Base-by-base conservation (phyloP, 2,113 vertebrate genomes). In the Eleginops maclovinus region DNA sequence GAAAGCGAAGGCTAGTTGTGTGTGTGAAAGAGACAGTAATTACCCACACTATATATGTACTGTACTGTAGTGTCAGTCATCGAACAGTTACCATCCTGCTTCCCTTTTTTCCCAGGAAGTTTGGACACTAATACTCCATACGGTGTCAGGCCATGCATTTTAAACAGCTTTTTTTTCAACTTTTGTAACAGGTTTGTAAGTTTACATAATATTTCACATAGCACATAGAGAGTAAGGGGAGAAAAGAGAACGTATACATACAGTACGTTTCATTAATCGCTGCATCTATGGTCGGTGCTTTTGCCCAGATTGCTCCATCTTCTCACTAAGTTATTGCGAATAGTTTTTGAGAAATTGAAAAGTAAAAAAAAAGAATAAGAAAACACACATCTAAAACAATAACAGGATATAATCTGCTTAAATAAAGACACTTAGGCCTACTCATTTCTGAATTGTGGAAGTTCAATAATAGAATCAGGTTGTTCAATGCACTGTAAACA, bases 401-500 rank as follows among this genome's bases (percentile, higher is more conserved):
- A 65, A 54, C 11, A 59, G 2, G n/a, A 72, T 66, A 55, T 47
- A 74, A 82, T 66, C 31, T n/a, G 3, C 4, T 58, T 14, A 69
- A 71, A 81, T 51, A 75, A 74, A 58, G 4, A 55, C 53, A 53
- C 28, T 36, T 8, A 36, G 31, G 31, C 31, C n/a, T 54, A 73
- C 14, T 26, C 10, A 47, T 24, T 24, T 51, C 15, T 58, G 15
- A 51, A 69, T 43, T 70, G 36, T 55, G 46, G 31, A 59, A n/a
- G 66, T 10, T 77, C 49, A 61, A 12, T 4, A 53, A 53, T 64
- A 63, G 22, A 26, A 6, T 61, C 43, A 59, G 68, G 64, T 55
- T 54, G 43, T 72, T 75, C 84, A 77, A 84, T 77, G 67, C 64
- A 79, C 46, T 85, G 24, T 82, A 70, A 75, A 69, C 76, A 67